Evolutionary conservation across 2,797 vertebrate species (phyloP).

Genomic region (Etheostoma nigrum): DNA sequence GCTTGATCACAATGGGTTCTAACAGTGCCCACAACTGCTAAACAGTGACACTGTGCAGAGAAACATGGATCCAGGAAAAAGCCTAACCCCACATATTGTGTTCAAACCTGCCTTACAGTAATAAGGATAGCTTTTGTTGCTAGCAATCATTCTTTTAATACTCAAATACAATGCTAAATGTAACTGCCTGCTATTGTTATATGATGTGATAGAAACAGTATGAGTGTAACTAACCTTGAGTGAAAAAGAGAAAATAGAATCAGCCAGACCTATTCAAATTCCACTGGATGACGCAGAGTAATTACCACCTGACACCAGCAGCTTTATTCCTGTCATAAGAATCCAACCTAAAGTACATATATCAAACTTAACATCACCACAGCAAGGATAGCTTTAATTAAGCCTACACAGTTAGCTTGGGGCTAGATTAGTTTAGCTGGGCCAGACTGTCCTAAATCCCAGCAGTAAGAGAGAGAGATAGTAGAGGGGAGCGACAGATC

Average conservation of each 20-base stretch:
- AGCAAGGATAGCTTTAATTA: slow-evolving; percentile 49
- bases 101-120: neutral
- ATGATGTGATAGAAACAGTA: neutral
- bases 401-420: slow-evolving; percentile 29
- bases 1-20: neutral
- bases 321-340: slow-evolving; percentile 14
- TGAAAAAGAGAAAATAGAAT: neutral
- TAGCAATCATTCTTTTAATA: neutral
- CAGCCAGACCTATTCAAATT: neutral
- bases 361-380: slow-evolving; percentile 29
- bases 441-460: slow-evolving; percentile 41
- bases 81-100: neutral
- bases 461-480: slow-evolving; percentile 16
- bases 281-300: neutral
- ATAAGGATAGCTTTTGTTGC: too few relatives aligned
- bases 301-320: slow-evolving; percentile 11
- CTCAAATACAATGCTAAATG: neutral
- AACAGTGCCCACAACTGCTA: neutral
- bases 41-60: neutral
- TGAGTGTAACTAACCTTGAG: neutral
- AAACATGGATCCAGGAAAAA: neutral
- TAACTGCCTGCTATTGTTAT: neutral
- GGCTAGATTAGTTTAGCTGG: slow-evolving; percentile 25
- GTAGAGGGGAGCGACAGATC: neutral
- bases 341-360: slow-evolving; percentile 20